These are phyloP conservation scores for Cryptosula pallasiana DNA, from an alignment of 2,888 invertebrate genomes.

Conservation along the genomic window DNA sequence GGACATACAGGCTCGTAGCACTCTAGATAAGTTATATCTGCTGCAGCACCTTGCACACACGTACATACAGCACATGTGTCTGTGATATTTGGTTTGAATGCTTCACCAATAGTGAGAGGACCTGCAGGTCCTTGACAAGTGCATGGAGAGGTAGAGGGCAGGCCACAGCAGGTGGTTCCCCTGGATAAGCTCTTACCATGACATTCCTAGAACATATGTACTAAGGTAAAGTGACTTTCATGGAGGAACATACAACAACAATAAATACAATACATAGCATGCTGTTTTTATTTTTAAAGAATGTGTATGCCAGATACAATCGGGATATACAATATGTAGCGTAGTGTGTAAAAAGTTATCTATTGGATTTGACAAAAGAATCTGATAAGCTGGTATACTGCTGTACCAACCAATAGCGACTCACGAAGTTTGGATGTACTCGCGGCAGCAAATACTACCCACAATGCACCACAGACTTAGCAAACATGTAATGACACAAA, in stretches of 20 bases:
- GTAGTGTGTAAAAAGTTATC: too few species aligned
- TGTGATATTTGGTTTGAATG: neutral
- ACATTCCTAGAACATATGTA: neutral
- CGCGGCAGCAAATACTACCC: too few species aligned
- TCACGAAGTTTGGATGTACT: too few species aligned
- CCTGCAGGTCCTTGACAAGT: neutral
- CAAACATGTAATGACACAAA: neutral
- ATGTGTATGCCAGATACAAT: too few species aligned
- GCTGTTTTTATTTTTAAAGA: too few species aligned
- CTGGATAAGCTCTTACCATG: neutral
- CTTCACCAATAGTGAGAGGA: neutral
- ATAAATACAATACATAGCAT: too few species aligned
- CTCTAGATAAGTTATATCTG: neutral
- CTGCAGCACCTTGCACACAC: neutral
- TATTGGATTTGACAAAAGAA: too few species aligned
- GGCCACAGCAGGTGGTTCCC: neutral
- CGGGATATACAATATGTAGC: too few species aligned
- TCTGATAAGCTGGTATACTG: too few species aligned
- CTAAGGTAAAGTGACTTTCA: neutral
- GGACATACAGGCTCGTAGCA: slow-evolving; percentile 1
- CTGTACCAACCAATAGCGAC: too few species aligned
- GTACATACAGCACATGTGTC: neutral
- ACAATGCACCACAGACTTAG: slow-evolving; percentile 6
- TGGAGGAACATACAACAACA: too few species aligned
- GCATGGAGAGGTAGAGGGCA: neutral